Conservation (phyloP, 2,797 vertebrate species). For the Threskiornis aethiopicus region DNA sequence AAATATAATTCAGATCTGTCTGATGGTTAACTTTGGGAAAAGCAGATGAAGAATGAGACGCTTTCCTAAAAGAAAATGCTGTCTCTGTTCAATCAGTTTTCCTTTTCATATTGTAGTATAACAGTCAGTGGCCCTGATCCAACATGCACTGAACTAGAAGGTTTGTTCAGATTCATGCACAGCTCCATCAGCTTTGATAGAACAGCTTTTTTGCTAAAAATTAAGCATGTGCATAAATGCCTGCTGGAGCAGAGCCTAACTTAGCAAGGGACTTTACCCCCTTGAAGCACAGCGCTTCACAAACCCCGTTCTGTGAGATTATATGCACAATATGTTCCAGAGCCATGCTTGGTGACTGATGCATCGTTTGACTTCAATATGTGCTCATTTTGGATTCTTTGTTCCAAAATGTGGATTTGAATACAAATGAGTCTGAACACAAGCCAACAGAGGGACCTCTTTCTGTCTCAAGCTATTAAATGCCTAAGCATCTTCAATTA, state of each 20-base stretch:
- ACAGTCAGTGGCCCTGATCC: background rate
- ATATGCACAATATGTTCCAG: slow-evolving; percentile 4
- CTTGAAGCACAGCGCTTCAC: background rate
- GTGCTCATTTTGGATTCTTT: slow-evolving; percentile 22
- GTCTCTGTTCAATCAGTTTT: background rate
- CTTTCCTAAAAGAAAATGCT: background rate
- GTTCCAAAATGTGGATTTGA: slow-evolving; percentile 53
- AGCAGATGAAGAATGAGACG: background rate
- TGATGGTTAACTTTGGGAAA: background rate
- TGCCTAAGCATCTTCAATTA: slow-evolving; percentile 22
- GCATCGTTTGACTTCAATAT: background rate
- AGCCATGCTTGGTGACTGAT: background rate
- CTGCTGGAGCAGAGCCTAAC: slow-evolving; percentile 20
- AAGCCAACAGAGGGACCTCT: background rate
- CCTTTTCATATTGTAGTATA: background rate
- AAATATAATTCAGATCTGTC: background rate
- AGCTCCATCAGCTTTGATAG: background rate
- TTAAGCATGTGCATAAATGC: background rate
- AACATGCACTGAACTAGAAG: background rate
- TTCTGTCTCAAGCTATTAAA: slow-evolving; percentile 21
- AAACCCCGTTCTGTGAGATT: background rate
- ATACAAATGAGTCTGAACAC: slow-evolving; percentile 25
- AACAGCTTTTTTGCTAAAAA: slow-evolving; percentile 7
- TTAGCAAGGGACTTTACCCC: slow-evolving; percentile 24
- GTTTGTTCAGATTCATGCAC: background rate